Evolutionary conservation across 2,888 invertebrate genomes (phyloP).

Genomic region (Pegoplata infirma): DNA sequence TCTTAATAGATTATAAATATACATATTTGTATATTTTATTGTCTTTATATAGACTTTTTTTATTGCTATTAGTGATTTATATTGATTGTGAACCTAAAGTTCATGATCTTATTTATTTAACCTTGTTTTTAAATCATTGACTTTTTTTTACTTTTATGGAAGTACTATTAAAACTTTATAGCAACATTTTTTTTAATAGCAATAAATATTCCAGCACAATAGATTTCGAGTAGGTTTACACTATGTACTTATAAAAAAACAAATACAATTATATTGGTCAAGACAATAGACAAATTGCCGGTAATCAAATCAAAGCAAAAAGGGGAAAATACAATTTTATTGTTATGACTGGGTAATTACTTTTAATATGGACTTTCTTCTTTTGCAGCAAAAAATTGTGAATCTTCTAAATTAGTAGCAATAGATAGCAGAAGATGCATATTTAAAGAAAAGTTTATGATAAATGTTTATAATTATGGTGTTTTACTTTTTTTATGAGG

Average conservation of each 20-base stretch:
- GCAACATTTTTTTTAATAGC: not conserved
- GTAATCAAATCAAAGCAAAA: slow-evolving; percentile 30
- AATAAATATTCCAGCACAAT: slow-evolving; percentile 23
- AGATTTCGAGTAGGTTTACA: not conserved
- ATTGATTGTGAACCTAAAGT: slow-evolving; percentile 52
- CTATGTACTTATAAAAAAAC: not conserved
- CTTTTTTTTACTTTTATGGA: slow-evolving; percentile 27
- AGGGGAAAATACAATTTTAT: slow-evolving; percentile 11
- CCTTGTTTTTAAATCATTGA: slow-evolving; percentile 62
- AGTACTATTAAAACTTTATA: not conserved
- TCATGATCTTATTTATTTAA: slow-evolving; percentile 64
- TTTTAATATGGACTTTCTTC: slow-evolving; percentile 39
- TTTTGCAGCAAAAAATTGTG: slow-evolving; percentile 12
- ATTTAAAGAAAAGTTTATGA: not conserved
- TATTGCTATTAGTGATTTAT: not conserved
- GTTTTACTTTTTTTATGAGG: not conserved
- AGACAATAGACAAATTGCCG: slow-evolving; percentile 35
- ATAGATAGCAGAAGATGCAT: not conserved
- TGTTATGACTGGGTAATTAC: slow-evolving; percentile 18
- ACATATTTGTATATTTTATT: not conserved
- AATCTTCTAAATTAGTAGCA: not conserved
- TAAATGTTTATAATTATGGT: not conserved
- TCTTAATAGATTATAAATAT: slow-evolving; percentile 12
- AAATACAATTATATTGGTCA: slow-evolving; percentile 29
- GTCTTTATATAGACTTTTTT: slow-evolving; percentile 6